These are phyloP conservation scores for Solenopsis invicta DNA, from an alignment of 1,140 invertebrate species.

Conservation along the genomic window DNA sequence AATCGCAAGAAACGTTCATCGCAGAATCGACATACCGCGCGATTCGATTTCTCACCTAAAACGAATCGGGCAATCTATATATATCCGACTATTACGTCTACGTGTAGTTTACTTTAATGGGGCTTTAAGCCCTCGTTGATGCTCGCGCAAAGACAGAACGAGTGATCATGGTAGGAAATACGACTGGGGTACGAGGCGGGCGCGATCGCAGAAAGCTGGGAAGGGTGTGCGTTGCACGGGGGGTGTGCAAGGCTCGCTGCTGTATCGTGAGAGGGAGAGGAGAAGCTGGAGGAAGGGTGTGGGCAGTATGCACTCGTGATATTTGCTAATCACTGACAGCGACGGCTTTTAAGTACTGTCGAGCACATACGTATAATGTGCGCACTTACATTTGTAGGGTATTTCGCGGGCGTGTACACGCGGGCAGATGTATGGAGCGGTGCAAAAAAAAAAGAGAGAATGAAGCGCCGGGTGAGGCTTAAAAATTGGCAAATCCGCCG, in stretches of 20 bases:
- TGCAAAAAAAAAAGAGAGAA: slow-evolving; percentile 58
- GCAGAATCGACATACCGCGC: not conserved
- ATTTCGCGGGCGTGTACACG: slow-evolving; percentile 71
- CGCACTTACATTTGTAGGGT: slow-evolving; percentile 72
- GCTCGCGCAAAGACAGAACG: slow-evolving; percentile 49
- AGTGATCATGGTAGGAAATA: slow-evolving; percentile 41
- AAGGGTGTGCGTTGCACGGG: slow-evolving; percentile 47
- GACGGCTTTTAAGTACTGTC: slow-evolving; percentile 78
- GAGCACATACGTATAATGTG: slow-evolving; percentile 75
- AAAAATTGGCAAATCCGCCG: slow-evolving; percentile 86
- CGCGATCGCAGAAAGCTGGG: slow-evolving; percentile 43
- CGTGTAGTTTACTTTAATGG: slow-evolving; percentile 71
- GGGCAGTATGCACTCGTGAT: slow-evolving; percentile 75
- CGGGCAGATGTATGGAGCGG: slow-evolving; percentile 64
- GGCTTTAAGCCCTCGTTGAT: slow-evolving; percentile 67
- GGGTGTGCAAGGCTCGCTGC: slow-evolving; percentile 64
- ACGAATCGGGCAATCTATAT: slow-evolving; percentile 27
- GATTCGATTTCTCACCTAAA: slow-evolving; percentile 57
- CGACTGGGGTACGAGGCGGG: slow-evolving; percentile 6
- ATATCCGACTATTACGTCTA: slow-evolving; percentile 21
- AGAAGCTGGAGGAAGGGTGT: slow-evolving; percentile 4
- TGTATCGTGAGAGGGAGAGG: slow-evolving; percentile 51
- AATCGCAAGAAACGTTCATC: not conserved
- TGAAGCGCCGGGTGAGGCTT: slow-evolving; percentile 82
- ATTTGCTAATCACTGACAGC: slow-evolving; percentile 82